Evolutionary conservation across 2,113 vertebrate species (phyloP).

Genomic region (Chionomys nivalis): DNA sequence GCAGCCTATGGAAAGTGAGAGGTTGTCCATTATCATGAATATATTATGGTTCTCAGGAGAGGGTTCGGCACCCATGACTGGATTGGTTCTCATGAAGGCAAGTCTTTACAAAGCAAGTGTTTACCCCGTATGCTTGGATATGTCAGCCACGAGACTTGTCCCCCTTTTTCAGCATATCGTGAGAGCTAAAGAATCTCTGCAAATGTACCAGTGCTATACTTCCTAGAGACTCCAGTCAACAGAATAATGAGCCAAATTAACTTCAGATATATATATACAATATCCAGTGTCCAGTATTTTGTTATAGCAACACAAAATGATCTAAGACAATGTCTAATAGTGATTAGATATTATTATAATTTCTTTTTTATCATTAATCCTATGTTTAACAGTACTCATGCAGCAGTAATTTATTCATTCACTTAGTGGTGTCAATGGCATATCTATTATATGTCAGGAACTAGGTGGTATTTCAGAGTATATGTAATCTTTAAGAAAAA

Average conservation of each 20-base stretch:
- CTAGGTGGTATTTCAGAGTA: not conserved
- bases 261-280: not conserved
- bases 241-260: not conserved
- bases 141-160: not conserved
- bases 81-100: not conserved
- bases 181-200: not conserved
- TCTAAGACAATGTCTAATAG: not conserved
- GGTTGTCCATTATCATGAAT: not conserved
- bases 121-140: not conserved
- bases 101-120: not conserved
- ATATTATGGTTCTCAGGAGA: not conserved
- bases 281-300: not conserved
- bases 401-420: constrained; percentile 12
- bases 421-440: not conserved
- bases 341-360: not conserved
- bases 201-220: not conserved
- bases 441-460: not conserved
- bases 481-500: not conserved
- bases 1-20: not conserved
- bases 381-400: not conserved
- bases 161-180: not conserved
- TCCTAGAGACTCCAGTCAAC: not conserved
- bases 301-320: not conserved
- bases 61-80: not conserved
- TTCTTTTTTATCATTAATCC: not conserved